A percentile compares a stretch with the other conserved stretches of the same genome.
Conservation (phyloP, 2,888 invertebrate species). For the Oeneis ivallda region DNA sequence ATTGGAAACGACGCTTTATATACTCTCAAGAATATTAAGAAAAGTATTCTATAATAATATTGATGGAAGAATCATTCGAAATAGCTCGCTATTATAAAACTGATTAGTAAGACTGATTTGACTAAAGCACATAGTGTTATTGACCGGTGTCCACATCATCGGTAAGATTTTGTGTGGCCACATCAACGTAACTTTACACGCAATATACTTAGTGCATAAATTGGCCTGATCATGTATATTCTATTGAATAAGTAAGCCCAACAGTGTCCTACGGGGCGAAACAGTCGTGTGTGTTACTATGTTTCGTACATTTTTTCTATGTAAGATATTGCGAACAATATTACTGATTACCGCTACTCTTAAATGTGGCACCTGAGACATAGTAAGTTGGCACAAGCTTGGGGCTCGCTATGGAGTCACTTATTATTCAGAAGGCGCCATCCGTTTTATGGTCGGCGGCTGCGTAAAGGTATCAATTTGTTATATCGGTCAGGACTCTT, state of each 20-base stretch:
- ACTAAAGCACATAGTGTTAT: too few species aligned
- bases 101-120: too few species aligned
- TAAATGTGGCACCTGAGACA: constrained; percentile 28
- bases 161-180: too few species aligned
- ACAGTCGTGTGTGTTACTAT: background rate
- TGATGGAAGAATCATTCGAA: too few species aligned
- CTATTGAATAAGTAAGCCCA: too few species aligned
- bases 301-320: background rate
- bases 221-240: too few species aligned
- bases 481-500: constrained; percentile 28
- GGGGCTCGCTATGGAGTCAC: constrained; percentile 17
- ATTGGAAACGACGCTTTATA: constrained; percentile 48
- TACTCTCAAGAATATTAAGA: constrained; percentile 5
- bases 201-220: too few species aligned
- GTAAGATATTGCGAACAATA: constrained; percentile 2
- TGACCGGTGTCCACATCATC: too few species aligned
- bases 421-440: constrained; percentile 33
- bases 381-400: constrained; percentile 27
- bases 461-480: constrained; percentile 34
- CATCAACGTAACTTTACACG: too few species aligned
- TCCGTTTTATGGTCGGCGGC: constrained; percentile 30
- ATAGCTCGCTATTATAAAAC: too few species aligned
- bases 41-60: too few species aligned
- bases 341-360: constrained; percentile 15
- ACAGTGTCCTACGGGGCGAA: background rate